phyloP scores from a whole-genome alignment of 2,797 vertebrate species.

The Sebastes elongatus region DNA sequence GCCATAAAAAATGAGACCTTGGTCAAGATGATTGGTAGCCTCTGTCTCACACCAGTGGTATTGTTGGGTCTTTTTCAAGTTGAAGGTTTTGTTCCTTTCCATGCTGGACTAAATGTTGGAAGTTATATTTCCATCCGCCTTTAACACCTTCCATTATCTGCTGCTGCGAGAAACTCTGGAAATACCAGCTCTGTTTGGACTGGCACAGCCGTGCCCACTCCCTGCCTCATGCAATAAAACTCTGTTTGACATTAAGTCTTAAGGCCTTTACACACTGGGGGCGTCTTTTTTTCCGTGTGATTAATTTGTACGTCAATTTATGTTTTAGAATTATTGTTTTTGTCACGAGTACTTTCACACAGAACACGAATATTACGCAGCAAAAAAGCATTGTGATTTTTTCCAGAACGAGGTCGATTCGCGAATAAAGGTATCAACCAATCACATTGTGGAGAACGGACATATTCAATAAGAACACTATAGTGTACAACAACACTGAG shows the following conservation, averaged over 20 bases:
- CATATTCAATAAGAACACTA: too few relatives aligned
- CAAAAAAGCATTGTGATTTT: background rate
- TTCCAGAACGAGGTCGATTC: background rate
- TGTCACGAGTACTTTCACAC: background rate
- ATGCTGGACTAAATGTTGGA: background rate
- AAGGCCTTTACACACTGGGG: background rate
- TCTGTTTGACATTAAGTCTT: background rate
- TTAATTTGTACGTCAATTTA: background rate
- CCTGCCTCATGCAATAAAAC: slow-evolving; percentile 3
- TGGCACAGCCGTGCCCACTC: slow-evolving; percentile 1
- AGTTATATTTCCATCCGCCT: slow-evolving; percentile 6
- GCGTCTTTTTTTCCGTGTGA: background rate
- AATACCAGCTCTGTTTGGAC: slow-evolving; percentile 17
- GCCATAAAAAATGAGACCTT: background rate
- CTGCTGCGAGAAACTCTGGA: background rate
- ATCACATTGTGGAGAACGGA: too few relatives aligned
- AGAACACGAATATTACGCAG: background rate
- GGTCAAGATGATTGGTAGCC: slow-evolving; percentile 16
- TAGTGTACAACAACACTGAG: too few relatives aligned
- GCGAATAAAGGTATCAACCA: too few relatives aligned
- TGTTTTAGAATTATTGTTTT: background rate
- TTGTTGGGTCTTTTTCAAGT: slow-evolving; percentile 17
- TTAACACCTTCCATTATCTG: slow-evolving; percentile 33
- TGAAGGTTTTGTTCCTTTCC: background rate
- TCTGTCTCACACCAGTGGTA: slow-evolving; percentile 18